phyloP scores from a whole-genome alignment of 2,888 invertebrate species.

The Hydropsyche betteni region DNA sequence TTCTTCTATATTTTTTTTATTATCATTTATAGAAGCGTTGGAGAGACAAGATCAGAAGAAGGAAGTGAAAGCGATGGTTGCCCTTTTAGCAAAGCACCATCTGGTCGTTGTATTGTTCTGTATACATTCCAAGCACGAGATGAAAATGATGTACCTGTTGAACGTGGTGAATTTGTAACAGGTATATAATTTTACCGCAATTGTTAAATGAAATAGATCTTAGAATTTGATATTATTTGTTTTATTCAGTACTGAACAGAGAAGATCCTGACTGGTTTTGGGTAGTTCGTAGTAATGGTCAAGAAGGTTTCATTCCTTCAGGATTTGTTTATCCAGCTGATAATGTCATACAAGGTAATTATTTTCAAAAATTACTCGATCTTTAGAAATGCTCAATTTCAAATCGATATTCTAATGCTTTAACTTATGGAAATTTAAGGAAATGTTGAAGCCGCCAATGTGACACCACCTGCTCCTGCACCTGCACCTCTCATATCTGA shows the following conservation, averaged over 20 bases:
- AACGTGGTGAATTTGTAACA: slow-evolving; percentile 94
- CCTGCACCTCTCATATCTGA: slow-evolving; percentile 55
- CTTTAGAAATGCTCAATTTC: slow-evolving; percentile 19
- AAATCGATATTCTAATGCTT: slow-evolving; percentile 27
- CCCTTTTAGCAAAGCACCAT: slow-evolving; percentile 82
- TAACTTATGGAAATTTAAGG: slow-evolving; percentile 55
- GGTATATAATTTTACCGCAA: slow-evolving; percentile 57
- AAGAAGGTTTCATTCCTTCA: slow-evolving; percentile 95
- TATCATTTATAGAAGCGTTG: slow-evolving; percentile 52
- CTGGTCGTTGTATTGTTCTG: slow-evolving; percentile 89
- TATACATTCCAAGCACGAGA: slow-evolving; percentile 93
- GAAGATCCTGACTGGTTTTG: slow-evolving; percentile 98
- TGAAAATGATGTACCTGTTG: slow-evolving; percentile 94
- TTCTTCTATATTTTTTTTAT: slow-evolving; percentile 8
- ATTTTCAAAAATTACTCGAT: slow-evolving; percentile 37
- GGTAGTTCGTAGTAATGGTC: slow-evolving; percentile 91
- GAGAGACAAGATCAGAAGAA: slow-evolving; percentile 63
- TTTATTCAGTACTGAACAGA: slow-evolving; percentile 77
- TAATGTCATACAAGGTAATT: slow-evolving; percentile 72
- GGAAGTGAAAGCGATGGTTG: slow-evolving; percentile 71
- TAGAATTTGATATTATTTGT: not conserved
- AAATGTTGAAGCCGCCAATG: slow-evolving; percentile 59
- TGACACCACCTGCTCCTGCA: slow-evolving; percentile 43
- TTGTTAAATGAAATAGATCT: not conserved
- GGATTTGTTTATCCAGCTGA: slow-evolving; percentile 93